Conservation (phyloP, 2,797 vertebrate species). For the Siniperca scherzeri region DNA sequence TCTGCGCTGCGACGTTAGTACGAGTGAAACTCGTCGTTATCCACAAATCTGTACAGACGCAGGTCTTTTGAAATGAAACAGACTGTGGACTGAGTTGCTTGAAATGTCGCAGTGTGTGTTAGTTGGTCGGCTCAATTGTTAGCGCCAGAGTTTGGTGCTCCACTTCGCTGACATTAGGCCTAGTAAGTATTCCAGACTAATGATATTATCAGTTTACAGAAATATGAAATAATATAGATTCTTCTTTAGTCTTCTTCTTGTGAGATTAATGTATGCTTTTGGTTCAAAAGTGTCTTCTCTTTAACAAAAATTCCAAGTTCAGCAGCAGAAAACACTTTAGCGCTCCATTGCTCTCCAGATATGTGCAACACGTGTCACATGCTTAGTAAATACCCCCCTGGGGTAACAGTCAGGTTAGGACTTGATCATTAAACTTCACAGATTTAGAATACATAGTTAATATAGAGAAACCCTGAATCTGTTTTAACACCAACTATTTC, state of each 20-base stretch:
- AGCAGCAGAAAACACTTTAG: constrained; percentile 4
- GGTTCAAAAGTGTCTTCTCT: background rate
- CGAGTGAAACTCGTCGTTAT: background rate
- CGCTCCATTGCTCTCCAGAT: constrained; percentile 6
- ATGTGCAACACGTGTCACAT: background rate
- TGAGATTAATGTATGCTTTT: background rate
- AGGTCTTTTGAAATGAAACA: background rate
- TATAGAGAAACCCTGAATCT: background rate
- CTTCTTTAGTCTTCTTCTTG: background rate
- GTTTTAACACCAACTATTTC: background rate
- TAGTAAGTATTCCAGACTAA: no score
- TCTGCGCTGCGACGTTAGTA: background rate
- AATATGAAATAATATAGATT: background rate
- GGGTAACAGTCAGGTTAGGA: no score
- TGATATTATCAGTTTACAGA: background rate
- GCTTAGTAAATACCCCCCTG: no score
- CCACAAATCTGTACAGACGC: background rate
- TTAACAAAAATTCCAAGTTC: constrained; percentile 19
- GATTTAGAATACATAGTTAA: no score
- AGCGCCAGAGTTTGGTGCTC: background rate
- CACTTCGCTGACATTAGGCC: no score
- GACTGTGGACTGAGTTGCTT: background rate
- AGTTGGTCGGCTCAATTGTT: background rate
- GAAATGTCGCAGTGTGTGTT: background rate
- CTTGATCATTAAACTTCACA: no score